phyloP scores from a whole-genome alignment of 2,797 vertebrate genomes.

The Taeniopygia guttata region DNA sequence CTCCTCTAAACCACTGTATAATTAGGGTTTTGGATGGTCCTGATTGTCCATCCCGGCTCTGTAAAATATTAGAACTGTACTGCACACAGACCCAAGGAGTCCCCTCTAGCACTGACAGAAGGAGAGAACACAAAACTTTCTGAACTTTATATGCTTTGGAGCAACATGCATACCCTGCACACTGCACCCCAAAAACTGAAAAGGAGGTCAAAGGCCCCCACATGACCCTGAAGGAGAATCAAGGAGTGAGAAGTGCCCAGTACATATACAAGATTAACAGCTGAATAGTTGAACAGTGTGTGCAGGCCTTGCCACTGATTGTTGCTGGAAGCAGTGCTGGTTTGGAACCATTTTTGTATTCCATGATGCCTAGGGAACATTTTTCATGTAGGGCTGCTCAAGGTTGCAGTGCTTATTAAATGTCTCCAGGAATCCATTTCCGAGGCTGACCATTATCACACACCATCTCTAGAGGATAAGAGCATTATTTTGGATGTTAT shows the following conservation, averaged over 20 bases:
- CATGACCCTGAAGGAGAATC: background rate
- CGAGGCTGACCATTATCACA: background rate
- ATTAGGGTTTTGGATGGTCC: background rate
- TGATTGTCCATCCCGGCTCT: rapidly evolving
- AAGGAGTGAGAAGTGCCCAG: background rate
- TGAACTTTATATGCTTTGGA: background rate
- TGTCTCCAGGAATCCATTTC: background rate
- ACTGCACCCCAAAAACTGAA: background rate
- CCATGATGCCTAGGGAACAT: background rate
- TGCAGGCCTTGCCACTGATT: background rate
- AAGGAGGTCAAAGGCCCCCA: background rate
- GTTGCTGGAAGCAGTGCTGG: background rate
- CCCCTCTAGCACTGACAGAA: background rate
- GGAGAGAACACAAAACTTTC: background rate
- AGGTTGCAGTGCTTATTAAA: background rate
- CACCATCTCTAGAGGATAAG: background rate
- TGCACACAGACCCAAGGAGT: background rate
- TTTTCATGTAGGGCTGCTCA: background rate
- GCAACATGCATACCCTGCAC: background rate
- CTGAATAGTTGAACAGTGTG: no score
- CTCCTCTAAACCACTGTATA: background rate
- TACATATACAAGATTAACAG: background rate
- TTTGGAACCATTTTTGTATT: background rate
- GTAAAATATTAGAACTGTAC: background rate
- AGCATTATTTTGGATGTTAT: background rate